Evolutionary conservation across 2,888 invertebrate genomes (phyloP), one percentile per base, ranked within the genome.

Genomic region (Machimus rusticus): DNA sequence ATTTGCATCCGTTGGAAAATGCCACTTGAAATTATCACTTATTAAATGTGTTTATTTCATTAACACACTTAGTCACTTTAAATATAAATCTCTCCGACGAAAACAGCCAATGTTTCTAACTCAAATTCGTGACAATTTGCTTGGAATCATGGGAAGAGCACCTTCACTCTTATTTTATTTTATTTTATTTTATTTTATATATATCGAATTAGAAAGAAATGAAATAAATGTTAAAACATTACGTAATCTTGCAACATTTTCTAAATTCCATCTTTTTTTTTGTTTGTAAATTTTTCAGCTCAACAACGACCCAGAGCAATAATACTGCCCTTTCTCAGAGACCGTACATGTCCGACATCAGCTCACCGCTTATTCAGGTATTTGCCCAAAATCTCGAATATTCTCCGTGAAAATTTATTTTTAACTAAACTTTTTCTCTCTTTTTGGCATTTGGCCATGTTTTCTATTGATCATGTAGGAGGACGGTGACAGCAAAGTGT

Each of bases 401-500:
- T 84, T 84, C 74, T 74, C 66, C 74, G 57, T 74, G 34, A 14
- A 51, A 51, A 43, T 39, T 28, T 81, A 87, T 66, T 87, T 87
- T 74, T 81, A 87, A 66, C 81, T 14, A 2, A 74, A 39, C 14
- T 51, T 76, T 76, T 74, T 43, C 57, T 87, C 81, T 82, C 76
- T 86, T 76, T 86, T 86, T 86, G 84, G 66, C 66, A 19, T 39
- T 74, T 16, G 12, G 84, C 84, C 76, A 77, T 76, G 14, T 66
- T 86, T 51, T 37, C n/a, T 46, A 37, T 66, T 28, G 76, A 51
- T 55, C 78, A 28, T 97, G 92, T 97, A 98, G 93, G 98, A 98
- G 90, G 98, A 98, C 91, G 98, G 98, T 87, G 97, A 98, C 92
- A 98, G 96, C 93, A 98, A 98, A 93, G 96, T 97, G 92, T 94